Base-by-base conservation (phyloP, 2,113 vertebrate genomes). In the Halichoeres trimaculatus region DNA sequence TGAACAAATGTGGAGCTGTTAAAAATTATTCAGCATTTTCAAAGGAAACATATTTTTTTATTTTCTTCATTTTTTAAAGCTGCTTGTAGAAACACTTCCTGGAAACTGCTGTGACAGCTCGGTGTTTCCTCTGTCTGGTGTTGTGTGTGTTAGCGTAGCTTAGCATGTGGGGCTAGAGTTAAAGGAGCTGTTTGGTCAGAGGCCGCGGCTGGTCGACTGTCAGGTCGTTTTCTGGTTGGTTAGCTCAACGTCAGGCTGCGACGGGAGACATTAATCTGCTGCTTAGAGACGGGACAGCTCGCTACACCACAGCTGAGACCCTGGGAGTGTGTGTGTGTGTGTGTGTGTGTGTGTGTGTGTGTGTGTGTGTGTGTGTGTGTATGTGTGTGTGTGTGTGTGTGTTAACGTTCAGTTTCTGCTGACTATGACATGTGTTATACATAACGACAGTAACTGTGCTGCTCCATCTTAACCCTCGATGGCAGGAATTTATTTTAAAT, bases 241-340 rank as follows among this genome's bases (percentile, higher is more conserved):
- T 62, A 36, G 61, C 17, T 67, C 34, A 13, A 26, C 10, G 22
- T 62, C 68, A 23, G 68, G 35, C 57, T 61, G 69, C 8, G 50
- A 72, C 41, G 14, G 5, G 7, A 40, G 30, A 57, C 74, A 73
- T 73, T 56, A 63, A 58, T 77, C 79, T 55, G 35, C 67, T 62
- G 67, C 17, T 52, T 47, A 59, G 34, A 30, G 59, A 60, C 30
- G 30, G 0, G 78, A 65, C 78, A 55, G 38, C 66, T 70, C 38
- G 19, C 60, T 43, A 71, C 6, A 30, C 22, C 47, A 60, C 63
- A 71, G 67, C 53, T 64, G 64, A 70, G 40, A 51, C 13, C 5
- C 23, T 0, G 1, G 24, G 16, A n/a, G n/a, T 40, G 35, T 43
- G 48, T 58, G 65, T 70, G 66, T 50, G 38, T 53, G 56, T 54